phyloP scores from a whole-genome alignment of 1,140 invertebrate species.

The Anoplolepis gracilipes region DNA sequence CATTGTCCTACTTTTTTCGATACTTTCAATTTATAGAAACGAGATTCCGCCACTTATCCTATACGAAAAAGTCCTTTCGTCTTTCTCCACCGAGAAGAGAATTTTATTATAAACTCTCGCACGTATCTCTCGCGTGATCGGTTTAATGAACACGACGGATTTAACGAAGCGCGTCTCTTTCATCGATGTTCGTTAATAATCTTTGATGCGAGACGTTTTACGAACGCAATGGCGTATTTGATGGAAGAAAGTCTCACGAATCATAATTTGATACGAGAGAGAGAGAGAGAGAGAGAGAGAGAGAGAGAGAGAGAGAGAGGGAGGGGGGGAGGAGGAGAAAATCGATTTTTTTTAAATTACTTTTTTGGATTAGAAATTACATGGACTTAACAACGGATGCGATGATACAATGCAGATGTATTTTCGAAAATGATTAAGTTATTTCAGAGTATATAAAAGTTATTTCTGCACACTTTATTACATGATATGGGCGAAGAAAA shows the following conservation, averaged over 20 bases:
- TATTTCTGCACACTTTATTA: background rate
- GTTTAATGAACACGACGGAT: constrained; percentile 55
- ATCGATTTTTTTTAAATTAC: no score
- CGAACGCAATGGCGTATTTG: constrained; percentile 18
- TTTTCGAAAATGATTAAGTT: constrained; percentile 22
- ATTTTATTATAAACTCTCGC: constrained; percentile 53
- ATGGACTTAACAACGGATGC: background rate
- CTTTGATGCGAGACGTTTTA: constrained; percentile 50
- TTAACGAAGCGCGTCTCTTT: constrained; percentile 57
- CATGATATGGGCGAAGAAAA: background rate
- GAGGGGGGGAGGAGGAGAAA: no score
- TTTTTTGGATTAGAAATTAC: constrained; percentile 35
- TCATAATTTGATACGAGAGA: background rate
- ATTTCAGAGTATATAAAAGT: background rate
- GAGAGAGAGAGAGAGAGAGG: no score
- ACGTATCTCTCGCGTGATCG: constrained; percentile 38
- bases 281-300: background rate
- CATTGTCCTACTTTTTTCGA: constrained; percentile 59
- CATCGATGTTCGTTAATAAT: constrained; percentile 59
- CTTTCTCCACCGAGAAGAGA: background rate
- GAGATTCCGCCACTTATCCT: constrained; percentile 57
- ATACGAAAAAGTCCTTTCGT: constrained; percentile 11
- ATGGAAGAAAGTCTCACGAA: constrained; percentile 24
- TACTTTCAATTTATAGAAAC: constrained; percentile 65
- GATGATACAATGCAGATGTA: background rate